phyloP scores from a whole-genome alignment of 1,140 invertebrate genomes.

The Phocides pigmalion region DNA sequence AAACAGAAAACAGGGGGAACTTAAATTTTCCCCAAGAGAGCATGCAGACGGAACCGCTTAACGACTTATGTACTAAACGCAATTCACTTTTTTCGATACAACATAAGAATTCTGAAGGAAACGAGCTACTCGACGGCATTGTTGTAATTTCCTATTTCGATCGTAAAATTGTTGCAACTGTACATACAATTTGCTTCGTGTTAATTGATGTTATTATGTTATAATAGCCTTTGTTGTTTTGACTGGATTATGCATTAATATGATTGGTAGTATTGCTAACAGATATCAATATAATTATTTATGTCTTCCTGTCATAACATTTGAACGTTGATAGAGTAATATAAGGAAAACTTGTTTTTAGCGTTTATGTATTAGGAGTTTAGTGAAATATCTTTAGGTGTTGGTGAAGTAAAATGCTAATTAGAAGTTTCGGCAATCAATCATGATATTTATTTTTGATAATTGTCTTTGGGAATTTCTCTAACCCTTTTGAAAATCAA shows the following conservation, averaged over 20 bases:
- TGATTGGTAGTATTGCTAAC: no score
- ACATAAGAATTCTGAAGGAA: conserved; percentile 26
- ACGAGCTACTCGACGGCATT: conserved; percentile 22
- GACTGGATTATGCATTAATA: neutral
- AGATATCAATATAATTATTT: no score
- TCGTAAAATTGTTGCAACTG: conserved; percentile 26
- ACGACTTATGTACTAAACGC: conserved; percentile 31
- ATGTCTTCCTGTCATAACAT: no score
- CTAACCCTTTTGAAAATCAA: no score
- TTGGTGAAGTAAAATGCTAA: no score
- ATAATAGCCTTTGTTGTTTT: neutral
- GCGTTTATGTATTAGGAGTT: no score
- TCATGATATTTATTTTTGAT: no score
- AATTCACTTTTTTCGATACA: conserved; percentile 32
- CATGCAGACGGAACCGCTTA: conserved; percentile 38
- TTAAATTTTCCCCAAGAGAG: conserved; percentile 48
- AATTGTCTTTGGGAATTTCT: no score
- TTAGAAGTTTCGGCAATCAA: no score
- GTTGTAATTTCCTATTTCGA: conserved; percentile 24
- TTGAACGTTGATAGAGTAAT: no score
- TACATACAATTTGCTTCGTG: conserved; percentile 1
- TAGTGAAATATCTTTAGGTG: no score
- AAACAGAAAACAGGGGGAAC: conserved; percentile 38
- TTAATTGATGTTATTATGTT: neutral
- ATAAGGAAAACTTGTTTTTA: no score